Base-by-base conservation (phyloP, 2,113 vertebrate genomes). In the Gallinago undulata region DNA sequence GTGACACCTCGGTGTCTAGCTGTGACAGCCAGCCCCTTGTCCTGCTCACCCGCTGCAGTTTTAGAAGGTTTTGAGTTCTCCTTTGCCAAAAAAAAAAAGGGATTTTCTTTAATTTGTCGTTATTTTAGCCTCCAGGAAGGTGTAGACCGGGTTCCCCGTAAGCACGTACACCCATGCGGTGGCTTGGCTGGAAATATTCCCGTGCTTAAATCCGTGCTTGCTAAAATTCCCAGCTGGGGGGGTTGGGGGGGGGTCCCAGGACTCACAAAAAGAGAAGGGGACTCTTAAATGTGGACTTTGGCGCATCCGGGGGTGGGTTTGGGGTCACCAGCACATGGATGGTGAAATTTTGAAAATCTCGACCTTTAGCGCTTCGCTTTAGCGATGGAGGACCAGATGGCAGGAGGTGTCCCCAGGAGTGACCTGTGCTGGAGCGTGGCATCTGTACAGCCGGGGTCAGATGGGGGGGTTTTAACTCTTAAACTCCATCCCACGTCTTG, bases 351-450 rank as follows among this genome's bases (percentile, higher is more conserved):
- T 8, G 75, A 7, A 13, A 9, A 30, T 11, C 1, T 33, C 13
- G 11, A 1, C 67, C 19, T 6, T 27, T 23, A 2, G 41, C 2
- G 11, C 2, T 16, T 51, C n/a, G 17, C 10, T 2, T 62, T 8
- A 0, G 2, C 8, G 10, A 8, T 12, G 57, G 31, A 27, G 45
- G 39, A 11, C 4, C 4, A 2, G 3, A 6, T 1, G n/a, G 62
- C 43, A 12, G 30, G 33, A 2, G 70, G 28, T 11, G 3, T 28
- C 22, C 2, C 19, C 19, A 1, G 59, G 48, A 39, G 8, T 64
- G 51, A 7, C 50, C 48, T 16, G 81, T 12, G 15, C 27, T 17
- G 33, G 33, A 15, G 21, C 1, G 19, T 19, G 13, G 39, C 39
- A 30, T 53, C 68, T 7, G 10, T 25, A 3, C 2, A 4, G 3